phyloP scores from a whole-genome alignment of 2,113 vertebrate species.

The Sula dactylatra region DNA sequence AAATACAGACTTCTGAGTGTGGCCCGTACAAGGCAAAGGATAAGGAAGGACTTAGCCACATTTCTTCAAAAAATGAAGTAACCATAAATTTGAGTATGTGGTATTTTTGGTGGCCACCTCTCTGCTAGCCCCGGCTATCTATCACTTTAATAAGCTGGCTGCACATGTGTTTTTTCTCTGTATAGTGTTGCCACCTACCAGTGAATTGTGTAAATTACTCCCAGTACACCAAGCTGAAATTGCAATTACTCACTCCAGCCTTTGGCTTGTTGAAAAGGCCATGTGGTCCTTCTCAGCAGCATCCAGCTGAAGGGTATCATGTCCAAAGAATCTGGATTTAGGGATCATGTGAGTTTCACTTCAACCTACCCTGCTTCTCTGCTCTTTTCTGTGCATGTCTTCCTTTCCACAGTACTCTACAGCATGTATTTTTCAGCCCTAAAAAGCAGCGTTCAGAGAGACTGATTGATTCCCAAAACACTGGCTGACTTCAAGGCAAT shows the following conservation, averaged over 20 bases:
- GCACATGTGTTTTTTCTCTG: not conserved
- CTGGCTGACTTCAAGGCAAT: not conserved
- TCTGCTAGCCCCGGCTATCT: not conserved
- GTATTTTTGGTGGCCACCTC: not conserved
- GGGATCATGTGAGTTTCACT: not conserved
- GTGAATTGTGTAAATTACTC: not conserved
- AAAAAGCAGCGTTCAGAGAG: not conserved
- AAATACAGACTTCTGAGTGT: not conserved
- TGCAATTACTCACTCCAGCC: not conserved
- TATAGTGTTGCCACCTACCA: conserved; percentile 23
- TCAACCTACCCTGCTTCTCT: not conserved
- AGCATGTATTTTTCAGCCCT: not conserved
- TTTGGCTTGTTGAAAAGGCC: not conserved
- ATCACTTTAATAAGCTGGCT: not conserved
- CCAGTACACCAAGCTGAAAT: not conserved
- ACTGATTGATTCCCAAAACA: not conserved
- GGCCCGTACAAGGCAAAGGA: accelerated
- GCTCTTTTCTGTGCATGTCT: not conserved
- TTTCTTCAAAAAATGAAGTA: not conserved
- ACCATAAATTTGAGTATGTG: not conserved
- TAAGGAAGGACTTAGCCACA: not conserved
- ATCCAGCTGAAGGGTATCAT: not conserved
- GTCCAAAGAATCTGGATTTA: not conserved
- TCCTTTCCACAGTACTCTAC: not conserved
- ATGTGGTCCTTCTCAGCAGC: not conserved